Percentiles rank a stretch among this genome's conserved stretches.
Conservation (phyloP, 2,888 invertebrate species). For the Heteromurus nitidus region DNA sequence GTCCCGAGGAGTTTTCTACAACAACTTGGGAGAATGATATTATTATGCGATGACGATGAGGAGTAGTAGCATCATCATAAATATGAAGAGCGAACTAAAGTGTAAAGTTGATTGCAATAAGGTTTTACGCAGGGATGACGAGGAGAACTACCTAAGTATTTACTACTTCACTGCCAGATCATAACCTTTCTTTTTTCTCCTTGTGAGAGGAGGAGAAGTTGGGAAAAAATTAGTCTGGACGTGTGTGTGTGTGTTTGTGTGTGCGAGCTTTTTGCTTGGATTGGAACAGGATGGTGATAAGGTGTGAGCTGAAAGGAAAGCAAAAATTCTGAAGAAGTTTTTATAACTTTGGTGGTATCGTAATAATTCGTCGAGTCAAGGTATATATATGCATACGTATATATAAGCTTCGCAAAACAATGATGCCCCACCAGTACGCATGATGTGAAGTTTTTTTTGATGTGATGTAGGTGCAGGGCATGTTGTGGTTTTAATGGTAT, state of each 20-base stretch:
- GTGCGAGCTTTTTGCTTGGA: no score
- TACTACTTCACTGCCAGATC: neutral
- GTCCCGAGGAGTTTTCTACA: neutral
- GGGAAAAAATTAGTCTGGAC: neutral
- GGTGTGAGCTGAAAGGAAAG: no score
- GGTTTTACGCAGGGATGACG: neutral
- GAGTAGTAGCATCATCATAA: no score
- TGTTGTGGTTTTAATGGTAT: slow-evolving; percentile 42
- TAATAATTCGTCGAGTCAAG: neutral
- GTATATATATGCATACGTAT: neutral
- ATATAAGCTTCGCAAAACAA: neutral
- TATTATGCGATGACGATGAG: no score
- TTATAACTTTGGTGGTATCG: neutral
- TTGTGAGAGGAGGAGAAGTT: neutral
- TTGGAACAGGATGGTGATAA: neutral
- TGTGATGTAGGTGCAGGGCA: slow-evolving; percentile 24
- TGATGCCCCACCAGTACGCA: neutral
- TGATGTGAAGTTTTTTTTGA: neutral
- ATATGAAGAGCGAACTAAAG: no score
- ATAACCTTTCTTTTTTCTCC: slow-evolving; percentile 11
- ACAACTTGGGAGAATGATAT: neutral
- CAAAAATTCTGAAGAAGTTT: neutral
- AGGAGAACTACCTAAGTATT: neutral
- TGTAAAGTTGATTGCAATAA: neutral
- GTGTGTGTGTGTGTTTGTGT: slow-evolving; percentile 1